These are phyloP conservation scores for Acipenser transmontanus DNA, from an alignment of 2,797 vertebrate genomes.

Conservation along the genomic window DNA sequence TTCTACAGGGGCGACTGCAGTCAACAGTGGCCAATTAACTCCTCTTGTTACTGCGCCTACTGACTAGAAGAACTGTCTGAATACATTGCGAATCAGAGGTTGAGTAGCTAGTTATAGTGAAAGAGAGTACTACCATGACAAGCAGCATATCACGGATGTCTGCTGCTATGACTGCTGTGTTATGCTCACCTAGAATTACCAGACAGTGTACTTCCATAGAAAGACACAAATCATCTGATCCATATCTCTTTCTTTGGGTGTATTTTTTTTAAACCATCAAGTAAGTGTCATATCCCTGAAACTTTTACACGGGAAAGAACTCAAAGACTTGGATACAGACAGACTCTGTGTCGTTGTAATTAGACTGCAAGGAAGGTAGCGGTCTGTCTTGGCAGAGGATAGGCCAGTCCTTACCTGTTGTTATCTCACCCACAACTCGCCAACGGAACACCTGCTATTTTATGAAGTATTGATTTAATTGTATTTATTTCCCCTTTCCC, in stretches of 20 bases:
- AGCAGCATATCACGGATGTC: too few relatives aligned
- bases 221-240: not conserved
- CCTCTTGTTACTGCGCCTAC: too few relatives aligned
- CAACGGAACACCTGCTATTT: constrained; percentile 1
- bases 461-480: constrained; percentile 10
- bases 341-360: not conserved
- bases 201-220: too few relatives aligned
- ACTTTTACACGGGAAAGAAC: not conserved
- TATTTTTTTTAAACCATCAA: not conserved
- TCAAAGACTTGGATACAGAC: not conserved
- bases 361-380: not conserved
- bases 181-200: too few relatives aligned
- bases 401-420: not conserved
- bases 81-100: too few relatives aligned
- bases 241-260: not conserved
- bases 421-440: constrained; percentile 5
- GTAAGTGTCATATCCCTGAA: not conserved
- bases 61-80: too few relatives aligned
- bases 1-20: too few relatives aligned
- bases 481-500: constrained; percentile 6
- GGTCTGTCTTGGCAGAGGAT: not conserved
- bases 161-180: too few relatives aligned
- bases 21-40: too few relatives aligned
- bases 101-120: too few relatives aligned
- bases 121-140: too few relatives aligned